Conservation (phyloP, 2,113 vertebrate species). For the Anhinga anhinga region DNA sequence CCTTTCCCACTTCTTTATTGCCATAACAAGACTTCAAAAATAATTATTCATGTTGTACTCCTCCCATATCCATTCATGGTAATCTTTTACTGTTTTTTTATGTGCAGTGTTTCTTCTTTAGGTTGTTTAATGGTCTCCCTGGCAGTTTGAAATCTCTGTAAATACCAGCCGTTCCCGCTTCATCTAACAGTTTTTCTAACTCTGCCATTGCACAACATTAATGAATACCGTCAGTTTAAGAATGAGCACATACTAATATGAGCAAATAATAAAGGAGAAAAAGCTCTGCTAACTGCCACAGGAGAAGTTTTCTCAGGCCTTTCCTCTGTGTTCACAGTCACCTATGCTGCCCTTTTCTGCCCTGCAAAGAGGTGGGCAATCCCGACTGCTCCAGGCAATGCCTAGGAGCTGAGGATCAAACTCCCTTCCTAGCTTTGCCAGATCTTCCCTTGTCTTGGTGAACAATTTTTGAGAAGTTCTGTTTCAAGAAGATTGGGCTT, state of each 20-base stretch:
- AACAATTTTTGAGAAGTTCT: neutral
- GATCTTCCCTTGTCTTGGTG: neutral
- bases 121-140: neutral
- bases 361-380: neutral
- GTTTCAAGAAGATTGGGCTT: neutral
- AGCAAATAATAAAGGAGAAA: neutral
- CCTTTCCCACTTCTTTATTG: neutral
- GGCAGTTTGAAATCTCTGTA: neutral
- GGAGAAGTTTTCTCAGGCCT: neutral
- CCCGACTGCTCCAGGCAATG: rapidly evolving
- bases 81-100: neutral
- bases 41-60: neutral
- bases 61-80: neutral
- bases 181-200: neutral
- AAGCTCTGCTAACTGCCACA: neutral
- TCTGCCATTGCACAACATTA: neutral
- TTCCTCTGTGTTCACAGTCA: neutral
- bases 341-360: neutral
- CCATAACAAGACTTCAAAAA: neutral
- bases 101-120: neutral
- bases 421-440: neutral
- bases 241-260: neutral
- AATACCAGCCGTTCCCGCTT: neutral
- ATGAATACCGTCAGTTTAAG: neutral
- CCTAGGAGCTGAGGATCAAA: neutral